Evolutionary conservation across 2,113 vertebrate genomes (phyloP).

Genomic region (Myiozetetes cayanensis): DNA sequence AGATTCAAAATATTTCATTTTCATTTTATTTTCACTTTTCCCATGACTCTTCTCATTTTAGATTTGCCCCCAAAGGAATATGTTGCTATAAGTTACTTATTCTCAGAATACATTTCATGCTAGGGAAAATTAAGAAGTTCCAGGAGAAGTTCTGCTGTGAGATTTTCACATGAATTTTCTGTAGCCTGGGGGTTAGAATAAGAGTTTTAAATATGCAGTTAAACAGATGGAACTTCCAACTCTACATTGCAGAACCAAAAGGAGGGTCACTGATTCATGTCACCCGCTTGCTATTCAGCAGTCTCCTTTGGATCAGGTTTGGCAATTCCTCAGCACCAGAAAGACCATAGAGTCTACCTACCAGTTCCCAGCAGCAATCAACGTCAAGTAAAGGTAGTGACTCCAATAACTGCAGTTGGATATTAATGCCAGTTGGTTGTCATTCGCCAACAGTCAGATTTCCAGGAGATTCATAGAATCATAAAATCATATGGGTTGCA

Average conservation of each 20-base stretch:
- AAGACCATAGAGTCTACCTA: neutral
- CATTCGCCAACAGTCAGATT: neutral
- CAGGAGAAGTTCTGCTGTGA: neutral
- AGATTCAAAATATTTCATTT: conserved; percentile 6
- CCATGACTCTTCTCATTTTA: neutral
- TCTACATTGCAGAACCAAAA: neutral
- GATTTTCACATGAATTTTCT: neutral
- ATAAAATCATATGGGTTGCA: neutral
- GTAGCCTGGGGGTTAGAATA: neutral
- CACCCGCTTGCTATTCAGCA: neutral
- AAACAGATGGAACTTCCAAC: neutral
- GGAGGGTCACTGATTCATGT: neutral
- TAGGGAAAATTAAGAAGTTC: neutral
- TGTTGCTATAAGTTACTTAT: neutral
- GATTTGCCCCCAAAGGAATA: neutral
- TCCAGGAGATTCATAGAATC: neutral
- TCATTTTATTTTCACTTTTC: neutral
- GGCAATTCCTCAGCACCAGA: neutral
- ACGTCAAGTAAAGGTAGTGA: neutral
- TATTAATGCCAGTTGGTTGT: neutral
- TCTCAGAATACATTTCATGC: fast-evolving
- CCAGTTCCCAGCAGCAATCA: neutral
- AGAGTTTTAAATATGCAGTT: neutral
- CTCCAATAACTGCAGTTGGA: neutral
- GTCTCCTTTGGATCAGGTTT: neutral